Evolutionary conservation across 2,797 vertebrate genomes (phyloP).

Genomic region (Rallus crepitans): DNA sequence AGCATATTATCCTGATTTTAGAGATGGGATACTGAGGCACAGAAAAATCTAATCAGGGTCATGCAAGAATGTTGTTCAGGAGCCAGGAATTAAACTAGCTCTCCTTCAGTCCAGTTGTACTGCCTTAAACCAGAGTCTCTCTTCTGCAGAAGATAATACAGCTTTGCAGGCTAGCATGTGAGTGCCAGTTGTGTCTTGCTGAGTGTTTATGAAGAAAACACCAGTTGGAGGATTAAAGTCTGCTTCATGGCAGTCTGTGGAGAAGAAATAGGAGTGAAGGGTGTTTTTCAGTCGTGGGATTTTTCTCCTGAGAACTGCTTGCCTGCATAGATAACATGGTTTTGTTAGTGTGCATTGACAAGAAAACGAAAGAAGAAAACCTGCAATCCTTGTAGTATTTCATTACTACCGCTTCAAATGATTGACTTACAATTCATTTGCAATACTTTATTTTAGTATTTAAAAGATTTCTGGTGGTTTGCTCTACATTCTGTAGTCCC

Average conservation of each 20-base stretch:
- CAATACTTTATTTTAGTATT: not conserved
- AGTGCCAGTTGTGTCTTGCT: conserved; percentile 45
- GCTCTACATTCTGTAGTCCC: not conserved
- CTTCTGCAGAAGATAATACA: conserved; percentile 29
- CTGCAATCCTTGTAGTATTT: not conserved
- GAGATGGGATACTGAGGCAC: conserved; percentile 65
- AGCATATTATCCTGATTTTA: conserved; percentile 63
- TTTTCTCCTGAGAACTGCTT: not conserved
- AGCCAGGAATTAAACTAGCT: conserved; percentile 34
- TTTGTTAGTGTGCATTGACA: not conserved
- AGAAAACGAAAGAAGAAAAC: not conserved
- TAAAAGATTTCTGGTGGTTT: not conserved
- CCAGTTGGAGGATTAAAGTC: conserved; percentile 22
- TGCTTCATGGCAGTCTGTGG: not conserved
- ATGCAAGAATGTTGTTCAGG: conserved; percentile 36
- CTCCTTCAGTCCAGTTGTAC: conserved; percentile 5
- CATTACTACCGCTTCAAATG: not conserved
- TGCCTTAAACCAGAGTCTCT: not conserved
- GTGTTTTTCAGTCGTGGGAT: not conserved
- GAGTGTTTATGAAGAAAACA: conserved; percentile 38
- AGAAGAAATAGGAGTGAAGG: not conserved
- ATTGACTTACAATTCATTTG: not conserved
- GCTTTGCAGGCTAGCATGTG: not conserved
- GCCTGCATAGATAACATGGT: not conserved
- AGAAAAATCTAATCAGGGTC: conserved; percentile 55